Evolutionary conservation across 2,113 vertebrate species (phyloP).

Genomic region (Leucoraja erinaceus): DNA sequence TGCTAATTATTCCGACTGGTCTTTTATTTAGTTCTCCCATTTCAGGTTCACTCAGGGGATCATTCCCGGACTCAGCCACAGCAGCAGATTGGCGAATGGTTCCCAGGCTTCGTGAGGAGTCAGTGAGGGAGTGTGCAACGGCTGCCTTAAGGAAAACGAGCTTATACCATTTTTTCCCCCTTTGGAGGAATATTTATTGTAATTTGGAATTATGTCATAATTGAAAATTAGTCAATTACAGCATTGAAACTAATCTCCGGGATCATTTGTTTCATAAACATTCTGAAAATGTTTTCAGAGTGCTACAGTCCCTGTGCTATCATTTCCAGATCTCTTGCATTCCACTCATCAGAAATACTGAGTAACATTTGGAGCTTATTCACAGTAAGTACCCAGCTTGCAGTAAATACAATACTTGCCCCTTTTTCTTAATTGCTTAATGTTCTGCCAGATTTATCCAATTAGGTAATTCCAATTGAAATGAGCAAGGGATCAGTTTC

Average conservation of each 20-base stretch:
- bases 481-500: neutral
- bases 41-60: neutral
- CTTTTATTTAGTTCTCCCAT: neutral
- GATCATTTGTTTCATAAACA: neutral
- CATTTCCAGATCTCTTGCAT: neutral
- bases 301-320: neutral
- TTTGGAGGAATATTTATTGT: neutral
- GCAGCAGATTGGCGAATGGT: neutral
- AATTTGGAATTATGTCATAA: conserved; percentile 2
- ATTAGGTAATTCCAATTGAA: conserved; percentile 11
- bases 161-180: neutral
- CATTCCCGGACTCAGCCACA: neutral
- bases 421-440: neutral
- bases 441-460: conserved; percentile 23
- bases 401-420: neutral
- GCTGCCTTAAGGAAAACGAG: neutral
- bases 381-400: neutral
- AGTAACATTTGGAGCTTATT: conserved; percentile 19
- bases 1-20: neutral
- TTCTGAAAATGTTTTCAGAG: neutral
- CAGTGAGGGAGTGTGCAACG: neutral
- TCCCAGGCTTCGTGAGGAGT: neutral
- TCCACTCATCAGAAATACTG: neutral
- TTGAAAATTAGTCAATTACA: neutral
- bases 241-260: neutral